phyloP scores from a whole-genome alignment of 53 echinoderm and acorn worm genomes.

The Apostichopus leukothele region DNA sequence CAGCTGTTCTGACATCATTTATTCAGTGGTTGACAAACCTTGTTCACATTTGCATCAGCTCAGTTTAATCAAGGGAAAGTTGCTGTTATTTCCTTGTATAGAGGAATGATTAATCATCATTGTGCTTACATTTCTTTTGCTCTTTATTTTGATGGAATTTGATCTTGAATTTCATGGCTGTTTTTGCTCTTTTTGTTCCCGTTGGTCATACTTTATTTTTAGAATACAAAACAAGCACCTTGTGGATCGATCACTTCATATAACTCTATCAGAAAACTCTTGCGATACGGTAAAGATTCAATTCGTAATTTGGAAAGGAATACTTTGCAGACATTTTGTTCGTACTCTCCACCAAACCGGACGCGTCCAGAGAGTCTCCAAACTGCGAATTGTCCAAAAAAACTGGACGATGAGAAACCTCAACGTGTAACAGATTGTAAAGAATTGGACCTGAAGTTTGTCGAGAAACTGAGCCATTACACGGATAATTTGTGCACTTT shows the following conservation, averaged over 20 bases:
- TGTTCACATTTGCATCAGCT: too few relatives aligned
- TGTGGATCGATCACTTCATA: not conserved
- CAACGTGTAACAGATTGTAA: too few relatives aligned
- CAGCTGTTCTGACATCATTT: too few relatives aligned
- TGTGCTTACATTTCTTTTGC: too few relatives aligned
- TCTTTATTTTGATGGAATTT: too few relatives aligned
- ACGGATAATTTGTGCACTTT: slow-evolving; percentile 14
- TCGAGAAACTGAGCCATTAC: not conserved
- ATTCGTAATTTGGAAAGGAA: not conserved
- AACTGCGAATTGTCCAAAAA: not conserved
- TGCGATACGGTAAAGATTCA: not conserved
- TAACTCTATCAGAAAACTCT: slow-evolving; percentile 18
- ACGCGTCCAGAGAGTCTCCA: not conserved
- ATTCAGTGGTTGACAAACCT: too few relatives aligned
- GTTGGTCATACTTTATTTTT: not conserved
- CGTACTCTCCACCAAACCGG: not conserved
- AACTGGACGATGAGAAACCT: not conserved
- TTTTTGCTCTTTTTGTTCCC: too few relatives aligned
- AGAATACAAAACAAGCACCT: not conserved
- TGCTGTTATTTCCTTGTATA: too few relatives aligned
- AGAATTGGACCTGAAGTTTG: not conserved
- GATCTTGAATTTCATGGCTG: too few relatives aligned
- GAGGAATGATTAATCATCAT: too few relatives aligned
- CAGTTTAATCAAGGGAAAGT: too few relatives aligned
- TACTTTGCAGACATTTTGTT: not conserved